Evolutionary conservation across 2,797 vertebrate species (phyloP).

Genomic region (Eleutherodactylus coqui): DNA sequence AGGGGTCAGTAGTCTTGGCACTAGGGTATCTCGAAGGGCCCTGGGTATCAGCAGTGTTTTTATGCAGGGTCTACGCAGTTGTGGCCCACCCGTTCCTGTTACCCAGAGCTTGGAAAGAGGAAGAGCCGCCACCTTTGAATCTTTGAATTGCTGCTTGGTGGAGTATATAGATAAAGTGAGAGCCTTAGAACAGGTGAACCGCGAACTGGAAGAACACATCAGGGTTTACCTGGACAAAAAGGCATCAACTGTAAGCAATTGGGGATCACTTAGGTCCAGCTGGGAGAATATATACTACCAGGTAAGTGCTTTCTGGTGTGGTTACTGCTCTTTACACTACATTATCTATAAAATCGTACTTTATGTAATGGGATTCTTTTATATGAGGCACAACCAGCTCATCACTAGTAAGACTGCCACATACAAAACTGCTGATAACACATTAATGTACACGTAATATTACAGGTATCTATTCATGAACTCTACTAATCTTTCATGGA

Average conservation of each 20-base stretch:
- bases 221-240: conserved; percentile 85
- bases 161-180: conserved; percentile 92
- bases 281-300: conserved; percentile 91
- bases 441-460: no score
- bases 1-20: conserved; percentile 78
- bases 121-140: conserved; percentile 69
- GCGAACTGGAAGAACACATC: conserved; percentile 90
- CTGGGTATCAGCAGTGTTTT: conserved; percentile 94
- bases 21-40: conserved; percentile 86
- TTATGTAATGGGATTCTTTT: not conserved
- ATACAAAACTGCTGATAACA: no score
- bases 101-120: conserved; percentile 72
- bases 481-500: no score
- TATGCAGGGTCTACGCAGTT: conserved; percentile 88
- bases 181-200: conserved; percentile 87
- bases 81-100: conserved; percentile 74
- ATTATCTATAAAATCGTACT: not conserved
- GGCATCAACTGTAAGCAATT: conserved; percentile 77
- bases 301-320: conserved; percentile 73
- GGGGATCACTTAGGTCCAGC: conserved; percentile 81
- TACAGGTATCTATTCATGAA: no score
- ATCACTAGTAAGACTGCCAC: no score
- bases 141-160: conserved; percentile 86
- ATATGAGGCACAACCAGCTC: not conserved
- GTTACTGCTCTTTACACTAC: not conserved